phyloP scores from a whole-genome alignment of 2,888 invertebrate species.

The Morinoia aosen region DNA sequence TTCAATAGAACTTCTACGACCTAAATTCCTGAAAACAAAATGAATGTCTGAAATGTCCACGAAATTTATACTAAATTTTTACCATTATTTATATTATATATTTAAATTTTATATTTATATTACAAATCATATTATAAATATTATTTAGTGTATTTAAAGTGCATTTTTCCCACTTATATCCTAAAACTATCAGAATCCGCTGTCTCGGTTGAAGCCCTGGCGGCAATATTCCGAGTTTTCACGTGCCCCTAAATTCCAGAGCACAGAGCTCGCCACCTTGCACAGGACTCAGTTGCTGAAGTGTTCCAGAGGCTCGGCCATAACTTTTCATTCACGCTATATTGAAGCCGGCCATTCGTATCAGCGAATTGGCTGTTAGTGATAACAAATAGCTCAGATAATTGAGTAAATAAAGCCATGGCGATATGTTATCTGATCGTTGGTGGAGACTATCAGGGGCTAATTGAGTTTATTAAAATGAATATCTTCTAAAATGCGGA shows the following conservation, averaged over 20 bases:
- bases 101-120: no score
- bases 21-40: no score
- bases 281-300: neutral
- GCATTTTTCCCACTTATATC: neutral
- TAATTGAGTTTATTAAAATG: slow-evolving; percentile 41
- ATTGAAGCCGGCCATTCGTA: slow-evolving; percentile 41
- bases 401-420: slow-evolving; percentile 43
- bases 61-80: no score
- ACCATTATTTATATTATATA: no score
- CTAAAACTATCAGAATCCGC: neutral
- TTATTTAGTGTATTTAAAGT: neutral
- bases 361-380: slow-evolving; percentile 28
- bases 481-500: neutral
- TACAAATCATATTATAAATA: no score
- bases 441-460: neutral
- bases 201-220: neutral
- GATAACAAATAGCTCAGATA: slow-evolving; percentile 34
- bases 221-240: neutral
- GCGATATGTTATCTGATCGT: slow-evolving; percentile 34
- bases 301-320: neutral
- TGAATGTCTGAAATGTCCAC: no score
- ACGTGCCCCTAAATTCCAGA: neutral
- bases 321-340: slow-evolving; percentile 41
- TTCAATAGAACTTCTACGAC: no score
- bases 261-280: neutral